Evolutionary conservation across 1,140 invertebrate genomes (phyloP), one percentile per base, ranked within the genome.

Genomic region (Zaprionus ghesquierei): DNA sequence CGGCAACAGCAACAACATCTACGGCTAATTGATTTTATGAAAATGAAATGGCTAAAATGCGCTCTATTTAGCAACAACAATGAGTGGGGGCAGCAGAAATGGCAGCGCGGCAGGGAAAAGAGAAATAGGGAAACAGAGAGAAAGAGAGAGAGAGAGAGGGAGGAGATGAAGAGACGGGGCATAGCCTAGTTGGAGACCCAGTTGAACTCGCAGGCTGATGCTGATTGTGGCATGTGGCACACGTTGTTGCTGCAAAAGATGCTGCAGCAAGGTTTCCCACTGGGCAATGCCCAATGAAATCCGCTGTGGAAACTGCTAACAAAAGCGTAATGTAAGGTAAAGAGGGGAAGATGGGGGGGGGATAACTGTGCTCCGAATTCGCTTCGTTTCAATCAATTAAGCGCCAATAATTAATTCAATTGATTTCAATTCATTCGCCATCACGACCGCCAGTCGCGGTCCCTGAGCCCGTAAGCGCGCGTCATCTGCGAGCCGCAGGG

Each of bases 331-430:
- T 20, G 10, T 27, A 15, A 4, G 46, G 23, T 8, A 18, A 13
- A 3, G 44, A n/a, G 22, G n/a, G 10, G 33, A n/a, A n/a, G 13
- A n/a, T 15, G 18, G 27, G 15, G 4, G 6, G 8, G 8, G 59
- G 2, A 58, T 15, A 27, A 15, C 27, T 51, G 23, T 44, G 59
- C n/a, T 25, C 56, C 44, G 58, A 70, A 62, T 75, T 82, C 79
- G 69, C 79, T 89, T 82, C 76, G 84, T 89, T 87, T 87, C 82
- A 84, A 89, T 89, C 82, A 89, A 87, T 87, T 87, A 89, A 87
- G 84, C 84, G 84, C 79, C 84, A 84, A 87, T 87, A 87, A 87
- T 87, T 87, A 87, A 87, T 87, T 87, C 84, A 89, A 87, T 87
- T 87, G 84, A 87, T 84, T 89, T 87, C 79, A 75, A 84, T 87